Evolutionary conservation across 2,113 vertebrate genomes (phyloP).

Genomic region (Mionectes macconnelli): DNA sequence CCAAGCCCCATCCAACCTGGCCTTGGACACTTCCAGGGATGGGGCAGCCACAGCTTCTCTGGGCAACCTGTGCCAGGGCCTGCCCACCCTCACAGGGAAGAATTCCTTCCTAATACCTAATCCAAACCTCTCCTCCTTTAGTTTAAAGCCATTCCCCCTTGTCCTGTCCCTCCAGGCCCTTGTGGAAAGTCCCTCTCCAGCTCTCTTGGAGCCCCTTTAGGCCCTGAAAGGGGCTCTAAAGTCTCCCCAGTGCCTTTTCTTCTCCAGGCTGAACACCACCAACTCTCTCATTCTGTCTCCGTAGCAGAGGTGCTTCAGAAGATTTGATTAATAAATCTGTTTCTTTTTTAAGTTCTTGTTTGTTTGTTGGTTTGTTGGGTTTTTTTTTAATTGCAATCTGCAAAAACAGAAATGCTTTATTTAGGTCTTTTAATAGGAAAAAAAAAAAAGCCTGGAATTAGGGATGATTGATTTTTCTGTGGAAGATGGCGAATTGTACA

Average conservation of each 20-base stretch:
- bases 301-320: not conserved
- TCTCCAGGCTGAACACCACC: not conserved
- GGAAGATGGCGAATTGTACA: not conserved
- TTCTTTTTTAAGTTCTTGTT: not conserved
- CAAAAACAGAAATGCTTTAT: not conserved
- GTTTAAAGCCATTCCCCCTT: not conserved
- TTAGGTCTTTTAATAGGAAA: not conserved
- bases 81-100: rapidly evolving
- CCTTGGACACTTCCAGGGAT: not conserved
- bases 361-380: not conserved
- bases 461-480: not conserved
- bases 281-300: not conserved
- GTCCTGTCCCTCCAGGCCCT: not conserved
- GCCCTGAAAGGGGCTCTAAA: not conserved
- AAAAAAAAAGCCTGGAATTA: not conserved
- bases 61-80: rapidly evolving
- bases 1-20: rapidly evolving
- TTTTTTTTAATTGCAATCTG: not conserved
- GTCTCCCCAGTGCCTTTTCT: not conserved
- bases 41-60: not conserved
- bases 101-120: not conserved
- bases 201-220: not conserved
- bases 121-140: not conserved
- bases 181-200: not conserved
- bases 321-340: not conserved